A percentile compares a stretch with the other conserved stretches of the same genome.
Evolutionary conservation across 2,113 vertebrate genomes (phyloP).

Genomic region (Sphyrna mokarran): DNA sequence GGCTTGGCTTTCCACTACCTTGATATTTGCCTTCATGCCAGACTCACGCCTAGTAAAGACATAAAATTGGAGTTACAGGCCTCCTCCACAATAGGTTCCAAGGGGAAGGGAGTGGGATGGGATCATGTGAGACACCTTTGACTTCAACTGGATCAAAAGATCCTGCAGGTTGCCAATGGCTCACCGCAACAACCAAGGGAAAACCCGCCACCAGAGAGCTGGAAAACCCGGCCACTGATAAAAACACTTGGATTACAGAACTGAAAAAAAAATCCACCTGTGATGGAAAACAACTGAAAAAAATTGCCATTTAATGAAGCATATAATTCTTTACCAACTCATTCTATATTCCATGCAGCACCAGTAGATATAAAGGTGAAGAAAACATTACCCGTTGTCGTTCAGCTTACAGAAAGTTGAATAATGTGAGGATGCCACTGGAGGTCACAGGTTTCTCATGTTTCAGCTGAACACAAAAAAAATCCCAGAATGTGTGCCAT

Average conservation of each 20-base stretch:
- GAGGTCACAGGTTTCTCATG: neutral
- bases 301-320: neutral
- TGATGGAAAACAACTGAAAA: neutral
- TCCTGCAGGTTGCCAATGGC: too few species aligned
- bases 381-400: neutral
- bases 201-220: too few species aligned
- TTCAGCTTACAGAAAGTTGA: neutral
- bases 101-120: too few species aligned
- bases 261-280: neutral
- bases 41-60: too few species aligned
- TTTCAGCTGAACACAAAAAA: slow-evolving; percentile 15
- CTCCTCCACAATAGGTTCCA: too few species aligned
- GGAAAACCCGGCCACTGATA: too few species aligned
- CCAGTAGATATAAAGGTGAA: neutral
- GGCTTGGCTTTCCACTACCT: neutral
- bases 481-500: neutral
- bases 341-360: neutral
- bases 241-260: neutral
- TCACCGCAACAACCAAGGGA: too few species aligned
- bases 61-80: neutral
- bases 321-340: neutral
- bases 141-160: too few species aligned
- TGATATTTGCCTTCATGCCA: neutral
- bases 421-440: neutral
- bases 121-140: too few species aligned